These are phyloP conservation scores for Chamaetylas fuelleborni DNA, from an alignment of 2,113 vertebrate species.

Conservation along the genomic window DNA sequence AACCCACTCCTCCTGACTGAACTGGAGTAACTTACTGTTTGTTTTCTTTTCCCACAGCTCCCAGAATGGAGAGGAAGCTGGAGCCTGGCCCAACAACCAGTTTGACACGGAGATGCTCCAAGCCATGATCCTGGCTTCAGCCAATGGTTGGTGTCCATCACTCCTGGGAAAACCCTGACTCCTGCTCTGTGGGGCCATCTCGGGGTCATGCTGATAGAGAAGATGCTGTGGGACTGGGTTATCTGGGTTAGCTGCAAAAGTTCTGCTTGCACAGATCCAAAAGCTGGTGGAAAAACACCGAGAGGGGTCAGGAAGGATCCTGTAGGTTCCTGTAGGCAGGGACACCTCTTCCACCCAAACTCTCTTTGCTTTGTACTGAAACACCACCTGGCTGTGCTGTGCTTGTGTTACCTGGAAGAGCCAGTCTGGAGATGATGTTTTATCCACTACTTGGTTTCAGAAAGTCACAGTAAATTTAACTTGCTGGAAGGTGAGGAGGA, in stretches of 20 bases:
- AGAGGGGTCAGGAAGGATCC: background rate
- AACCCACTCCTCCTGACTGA: background rate
- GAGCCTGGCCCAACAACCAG: slow-evolving; percentile 96
- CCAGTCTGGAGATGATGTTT: background rate
- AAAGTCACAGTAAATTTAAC: background rate
- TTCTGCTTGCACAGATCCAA: background rate
- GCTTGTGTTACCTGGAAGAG: background rate
- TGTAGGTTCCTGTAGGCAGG: background rate
- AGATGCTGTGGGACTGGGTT: background rate
- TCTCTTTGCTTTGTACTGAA: too few relatives aligned
- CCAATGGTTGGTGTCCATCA: slow-evolving; percentile 82
- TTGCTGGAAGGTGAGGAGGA: fast-evolving
- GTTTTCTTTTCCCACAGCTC: slow-evolving; percentile 68
- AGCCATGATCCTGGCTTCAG: slow-evolving; percentile 94
- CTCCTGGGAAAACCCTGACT: background rate
- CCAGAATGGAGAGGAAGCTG: slow-evolving; percentile 88
- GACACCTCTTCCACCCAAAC: background rate
- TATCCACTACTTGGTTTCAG: background rate
- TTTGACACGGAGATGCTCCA: slow-evolving; percentile 97
- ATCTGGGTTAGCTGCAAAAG: background rate
- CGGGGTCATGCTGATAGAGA: background rate
- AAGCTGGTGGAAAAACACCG: background rate
- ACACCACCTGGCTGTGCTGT: fast-evolving
- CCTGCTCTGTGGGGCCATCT: fast-evolving
- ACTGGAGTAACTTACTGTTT: background rate